Conservation (phyloP, 2,797 vertebrate genomes). For the Tragelaphus eurycerus region DNA sequence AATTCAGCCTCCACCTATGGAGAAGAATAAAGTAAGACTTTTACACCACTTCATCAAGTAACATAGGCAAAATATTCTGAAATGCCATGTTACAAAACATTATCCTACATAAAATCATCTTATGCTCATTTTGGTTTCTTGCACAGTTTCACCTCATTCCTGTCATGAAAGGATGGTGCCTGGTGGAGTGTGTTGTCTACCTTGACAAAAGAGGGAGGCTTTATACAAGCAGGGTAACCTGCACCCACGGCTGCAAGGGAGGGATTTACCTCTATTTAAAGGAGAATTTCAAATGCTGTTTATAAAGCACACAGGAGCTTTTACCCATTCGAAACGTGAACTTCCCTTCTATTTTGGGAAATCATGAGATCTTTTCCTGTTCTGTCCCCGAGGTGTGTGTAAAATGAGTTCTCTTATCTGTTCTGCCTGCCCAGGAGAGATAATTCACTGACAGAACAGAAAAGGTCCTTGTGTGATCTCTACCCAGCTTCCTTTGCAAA, state of each 20-base stretch:
- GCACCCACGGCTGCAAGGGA: not conserved
- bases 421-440: slow-evolving; percentile 48
- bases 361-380: not conserved
- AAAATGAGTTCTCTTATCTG: slow-evolving; percentile 48
- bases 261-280: not conserved
- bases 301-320: not conserved
- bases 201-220: not conserved
- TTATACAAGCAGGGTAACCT: not conserved
- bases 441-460: slow-evolving; percentile 32
- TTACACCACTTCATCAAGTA: not conserved
- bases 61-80: not conserved
- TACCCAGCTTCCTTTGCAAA: not conserved
- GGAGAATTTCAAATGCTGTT: not conserved
- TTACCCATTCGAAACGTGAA: not conserved
- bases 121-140: not conserved
- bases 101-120: rapidly evolving
- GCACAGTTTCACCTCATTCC: not conserved
- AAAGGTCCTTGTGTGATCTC: not conserved
- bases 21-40: not conserved
- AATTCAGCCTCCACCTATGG: not conserved
- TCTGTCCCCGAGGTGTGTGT: not conserved
- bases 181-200: rapidly evolving
- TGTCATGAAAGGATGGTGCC: not conserved
- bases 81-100: rapidly evolving
- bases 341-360: not conserved